phyloP scores from a whole-genome alignment of 2,888 invertebrate genomes.

The Eupithecia insigniata region DNA sequence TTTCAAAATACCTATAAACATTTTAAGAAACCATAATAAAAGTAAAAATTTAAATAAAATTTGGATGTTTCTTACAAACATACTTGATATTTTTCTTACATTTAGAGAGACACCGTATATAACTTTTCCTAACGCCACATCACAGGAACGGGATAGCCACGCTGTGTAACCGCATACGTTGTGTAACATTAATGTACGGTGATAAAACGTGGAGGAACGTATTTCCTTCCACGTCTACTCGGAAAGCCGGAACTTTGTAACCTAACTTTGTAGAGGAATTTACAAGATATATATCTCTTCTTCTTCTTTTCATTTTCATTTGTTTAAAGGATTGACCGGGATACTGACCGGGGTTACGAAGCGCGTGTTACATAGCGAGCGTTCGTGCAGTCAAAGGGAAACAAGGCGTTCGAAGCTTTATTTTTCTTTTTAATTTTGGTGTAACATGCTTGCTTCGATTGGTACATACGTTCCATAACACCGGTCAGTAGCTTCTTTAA shows the following conservation, averaged over 20 bases:
- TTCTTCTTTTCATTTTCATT: not conserved
- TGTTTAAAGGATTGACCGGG: not conserved
- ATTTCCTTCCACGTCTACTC: slow-evolving; percentile 27
- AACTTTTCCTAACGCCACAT: slow-evolving; percentile 30
- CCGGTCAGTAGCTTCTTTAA: too few relatives aligned
- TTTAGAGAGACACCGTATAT: slow-evolving; percentile 19
- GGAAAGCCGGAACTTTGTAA: not conserved
- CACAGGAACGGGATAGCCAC: slow-evolving; percentile 28
- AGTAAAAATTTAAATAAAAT: too few relatives aligned
- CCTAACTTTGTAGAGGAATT: not conserved
- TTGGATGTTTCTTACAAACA: too few relatives aligned
- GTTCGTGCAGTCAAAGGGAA: too few relatives aligned
- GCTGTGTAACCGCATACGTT: slow-evolving; percentile 38
- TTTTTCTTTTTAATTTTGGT: too few relatives aligned
- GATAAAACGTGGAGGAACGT: slow-evolving; percentile 29
- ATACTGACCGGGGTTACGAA: too few relatives aligned
- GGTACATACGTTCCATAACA: too few relatives aligned
- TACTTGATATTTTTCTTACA: not conserved
- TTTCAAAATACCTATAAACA: too few relatives aligned
- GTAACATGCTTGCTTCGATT: too few relatives aligned
- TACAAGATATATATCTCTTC: not conserved
- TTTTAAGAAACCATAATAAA: too few relatives aligned
- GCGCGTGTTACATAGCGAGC: too few relatives aligned
- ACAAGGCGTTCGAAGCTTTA: too few relatives aligned
- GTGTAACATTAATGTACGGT: slow-evolving; percentile 29